phyloP scores from a whole-genome alignment of 2,888 invertebrate genomes.

The Drosophila algonquin region DNA sequence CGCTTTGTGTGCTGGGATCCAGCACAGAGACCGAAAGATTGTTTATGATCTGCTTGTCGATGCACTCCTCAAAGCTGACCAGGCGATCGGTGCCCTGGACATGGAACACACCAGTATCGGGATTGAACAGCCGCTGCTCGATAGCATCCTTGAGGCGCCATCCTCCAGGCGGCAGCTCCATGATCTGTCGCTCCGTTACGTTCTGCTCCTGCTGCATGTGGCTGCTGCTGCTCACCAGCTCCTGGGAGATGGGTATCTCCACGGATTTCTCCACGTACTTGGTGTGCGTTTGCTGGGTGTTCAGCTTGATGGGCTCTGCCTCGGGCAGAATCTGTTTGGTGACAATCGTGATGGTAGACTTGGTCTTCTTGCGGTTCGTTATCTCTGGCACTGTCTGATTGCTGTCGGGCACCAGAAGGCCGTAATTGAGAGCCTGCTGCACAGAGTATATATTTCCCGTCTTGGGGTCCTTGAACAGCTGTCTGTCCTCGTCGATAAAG shows the following conservation, averaged over 20 bases:
- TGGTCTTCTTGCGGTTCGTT: conserved; percentile 82
- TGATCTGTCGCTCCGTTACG: conserved; percentile 87
- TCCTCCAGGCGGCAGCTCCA: conserved; percentile 92
- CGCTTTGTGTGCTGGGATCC: conserved; percentile 87
- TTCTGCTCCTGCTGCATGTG: conserved; percentile 67
- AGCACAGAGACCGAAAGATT: conserved; percentile 92
- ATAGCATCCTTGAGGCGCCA: conserved; percentile 94
- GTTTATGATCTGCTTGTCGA: conserved; percentile 93
- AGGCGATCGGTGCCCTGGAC: conserved; percentile 94
- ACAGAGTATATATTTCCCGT: conserved; percentile 90
- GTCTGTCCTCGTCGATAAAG: conserved; percentile 91
- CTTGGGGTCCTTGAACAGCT: conserved; percentile 90
- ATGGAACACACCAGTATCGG: conserved; percentile 91
- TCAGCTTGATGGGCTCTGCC: conserved; percentile 79
- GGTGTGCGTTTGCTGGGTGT: conserved; percentile 72
- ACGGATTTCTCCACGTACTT: conserved; percentile 81
- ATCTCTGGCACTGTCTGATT: conserved; percentile 85
- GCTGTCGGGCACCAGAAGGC: conserved; percentile 87
- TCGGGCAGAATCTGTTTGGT: conserved; percentile 85
- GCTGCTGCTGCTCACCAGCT: conserved; percentile 83
- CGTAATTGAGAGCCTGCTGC: conserved; percentile 90
- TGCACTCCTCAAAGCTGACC: conserved; percentile 93
- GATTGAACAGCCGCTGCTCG: conserved; percentile 91
- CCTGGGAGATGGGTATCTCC: conserved; percentile 82
- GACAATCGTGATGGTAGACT: conserved; percentile 86